Conservation (phyloP, 2,888 invertebrate genomes). For the Mesodorylaimus sp. region DNA sequence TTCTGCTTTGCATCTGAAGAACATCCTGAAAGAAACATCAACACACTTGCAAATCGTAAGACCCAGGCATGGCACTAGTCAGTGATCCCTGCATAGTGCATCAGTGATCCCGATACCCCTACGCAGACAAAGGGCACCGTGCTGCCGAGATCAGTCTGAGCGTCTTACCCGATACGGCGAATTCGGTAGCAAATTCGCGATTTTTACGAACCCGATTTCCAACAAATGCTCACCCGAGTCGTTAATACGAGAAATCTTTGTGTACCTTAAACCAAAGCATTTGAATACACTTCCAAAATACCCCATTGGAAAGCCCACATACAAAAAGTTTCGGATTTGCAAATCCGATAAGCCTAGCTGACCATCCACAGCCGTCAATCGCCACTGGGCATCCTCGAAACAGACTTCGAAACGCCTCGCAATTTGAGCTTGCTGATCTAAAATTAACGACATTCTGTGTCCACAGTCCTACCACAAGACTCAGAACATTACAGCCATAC, state of each 20-base stretch:
- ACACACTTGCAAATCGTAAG: neutral
- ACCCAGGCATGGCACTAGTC: too few relatives aligned
- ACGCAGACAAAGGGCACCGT: neutral
- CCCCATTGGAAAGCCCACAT: slow-evolving; percentile 24
- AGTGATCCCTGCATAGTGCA: neutral
- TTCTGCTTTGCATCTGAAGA: slow-evolving; percentile 54
- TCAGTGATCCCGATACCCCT: neutral
- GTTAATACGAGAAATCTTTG: slow-evolving; percentile 82
- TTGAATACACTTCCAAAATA: neutral
- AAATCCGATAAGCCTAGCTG: slow-evolving; percentile 92
- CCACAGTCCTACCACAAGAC: neutral
- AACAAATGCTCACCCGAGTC: slow-evolving; percentile 91
- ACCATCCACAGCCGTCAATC: slow-evolving; percentile 89
- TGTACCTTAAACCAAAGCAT: slow-evolving; percentile 45
- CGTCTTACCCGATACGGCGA: slow-evolving; percentile 54
- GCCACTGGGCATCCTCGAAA: slow-evolving; percentile 94
- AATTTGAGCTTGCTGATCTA: slow-evolving; percentile 13
- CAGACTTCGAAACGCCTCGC: slow-evolving; percentile 64
- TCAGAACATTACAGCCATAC: neutral
- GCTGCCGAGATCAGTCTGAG: neutral
- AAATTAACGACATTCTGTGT: neutral
- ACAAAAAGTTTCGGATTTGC: slow-evolving; percentile 81
- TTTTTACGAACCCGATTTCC: slow-evolving; percentile 81
- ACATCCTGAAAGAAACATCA: slow-evolving; percentile 42
- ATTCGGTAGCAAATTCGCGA: slow-evolving; percentile 82